Evolutionary conservation across 2,113 vertebrate species (phyloP).

Genomic region (Rhabdornis inornatus): DNA sequence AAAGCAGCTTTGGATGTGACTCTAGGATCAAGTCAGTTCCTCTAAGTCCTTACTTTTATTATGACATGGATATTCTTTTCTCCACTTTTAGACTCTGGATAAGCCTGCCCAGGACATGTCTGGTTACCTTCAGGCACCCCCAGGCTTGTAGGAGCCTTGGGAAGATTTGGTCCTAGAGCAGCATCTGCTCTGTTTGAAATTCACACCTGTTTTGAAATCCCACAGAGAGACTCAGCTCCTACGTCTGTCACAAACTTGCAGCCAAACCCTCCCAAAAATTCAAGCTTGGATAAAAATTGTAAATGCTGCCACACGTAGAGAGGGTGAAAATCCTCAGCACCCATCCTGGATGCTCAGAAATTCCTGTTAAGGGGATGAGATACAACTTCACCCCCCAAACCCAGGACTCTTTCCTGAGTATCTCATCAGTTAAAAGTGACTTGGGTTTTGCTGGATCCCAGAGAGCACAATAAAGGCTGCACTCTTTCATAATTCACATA

Average conservation of each 20-base stretch:
- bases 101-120: neutral
- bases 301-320: neutral
- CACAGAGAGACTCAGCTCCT: neutral
- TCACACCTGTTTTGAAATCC: neutral
- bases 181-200: neutral
- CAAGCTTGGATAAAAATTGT: neutral
- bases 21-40: neutral
- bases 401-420: neutral
- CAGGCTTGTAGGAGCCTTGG: neutral
- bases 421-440: neutral
- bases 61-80: neutral
- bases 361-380: neutral
- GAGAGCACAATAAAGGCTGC: neutral
- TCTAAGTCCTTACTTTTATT: neutral
- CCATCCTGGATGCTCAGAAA: neutral
- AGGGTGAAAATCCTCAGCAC: neutral
- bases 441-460: neutral
- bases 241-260: neutral
- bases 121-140: neutral
- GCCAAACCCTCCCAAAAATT: neutral
- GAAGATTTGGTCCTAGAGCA: neutral
- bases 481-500: neutral
- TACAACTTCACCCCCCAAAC: neutral
- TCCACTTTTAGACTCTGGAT: neutral
- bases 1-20: neutral